phyloP scores from a whole-genome alignment of 1,140 invertebrate genomes.

The Copidosoma floridanum region DNA sequence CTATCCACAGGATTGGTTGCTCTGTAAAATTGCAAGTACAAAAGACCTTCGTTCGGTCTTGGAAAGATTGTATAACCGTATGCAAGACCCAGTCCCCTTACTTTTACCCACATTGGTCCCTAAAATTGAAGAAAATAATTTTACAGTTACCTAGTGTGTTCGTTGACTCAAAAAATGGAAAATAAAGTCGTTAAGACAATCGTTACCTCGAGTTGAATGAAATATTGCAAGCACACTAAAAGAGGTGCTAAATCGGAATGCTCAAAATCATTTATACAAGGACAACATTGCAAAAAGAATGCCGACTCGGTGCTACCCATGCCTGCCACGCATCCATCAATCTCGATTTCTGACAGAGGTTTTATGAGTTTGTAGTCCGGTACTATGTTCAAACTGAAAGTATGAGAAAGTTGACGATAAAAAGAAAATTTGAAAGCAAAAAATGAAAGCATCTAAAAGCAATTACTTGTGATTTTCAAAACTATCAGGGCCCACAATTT shows the following conservation, averaged over 20 bases:
- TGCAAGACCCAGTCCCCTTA: conserved; percentile 81
- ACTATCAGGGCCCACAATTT: conserved; percentile 44
- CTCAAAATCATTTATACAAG: conserved; percentile 64
- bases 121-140: conserved; percentile 39
- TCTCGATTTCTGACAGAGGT: conserved; percentile 36
- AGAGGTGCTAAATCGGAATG: conserved; percentile 72
- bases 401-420: conserved; percentile 9
- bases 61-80: conserved; percentile 71
- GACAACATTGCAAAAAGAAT: conserved; percentile 69
- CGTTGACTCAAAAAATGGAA: conserved; percentile 65
- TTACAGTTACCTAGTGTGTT: too few species aligned
- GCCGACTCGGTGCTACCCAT: conserved; percentile 80
- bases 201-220: conserved; percentile 77
- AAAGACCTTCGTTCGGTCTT: conserved; percentile 66
- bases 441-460: conserved; percentile 11
- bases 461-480: conserved; percentile 47
- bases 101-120: conserved; percentile 85
- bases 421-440: not conserved
- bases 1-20: conserved; percentile 75
- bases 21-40: conserved; percentile 71
- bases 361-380: conserved; percentile 57
- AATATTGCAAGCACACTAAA: conserved; percentile 79
- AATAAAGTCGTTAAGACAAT: not conserved
- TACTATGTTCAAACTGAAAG: conserved; percentile 54
- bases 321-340: conserved; percentile 67